Base-by-base conservation (phyloP, 2,888 invertebrate species). In the Chrysomela aeneicollis region DNA sequence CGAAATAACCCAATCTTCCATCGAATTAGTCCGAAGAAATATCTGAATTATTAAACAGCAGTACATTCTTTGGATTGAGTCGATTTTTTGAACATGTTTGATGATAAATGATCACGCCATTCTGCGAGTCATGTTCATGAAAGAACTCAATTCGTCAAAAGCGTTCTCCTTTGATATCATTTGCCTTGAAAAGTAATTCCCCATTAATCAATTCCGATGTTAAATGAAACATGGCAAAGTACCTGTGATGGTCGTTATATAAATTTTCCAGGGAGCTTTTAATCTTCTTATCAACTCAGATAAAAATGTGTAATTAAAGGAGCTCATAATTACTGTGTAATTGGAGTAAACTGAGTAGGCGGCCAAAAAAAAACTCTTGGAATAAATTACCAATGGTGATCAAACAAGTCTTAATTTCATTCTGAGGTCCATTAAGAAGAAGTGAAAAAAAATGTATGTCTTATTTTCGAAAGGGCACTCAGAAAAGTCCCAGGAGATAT, bases 241-340 rank as follows among this genome's bases (percentile, higher is more conserved):
- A 35, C 32, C 32, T 35, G 32, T 35, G 32, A 35, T 35, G 32
- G 32, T 10, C 32, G 32, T 35, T 35, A 35, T 35, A 35, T 35
- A 5, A 12, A 21, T 51, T 19, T 51, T 51, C 12, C 50, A 21
- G 22, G 12, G 22, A 51, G 50, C 50, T 4, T 51, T 22, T 51
- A 19, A 51, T 51, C 50, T 51, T 51, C 22, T 22, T 22, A 51
- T 22, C 22, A 22, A n/a, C 22, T 35, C 32, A 9, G 10, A 35
- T 10, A 10, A n/a, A 51, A 21, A 51, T 51, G 22, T 51, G n/a
- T n/a, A 51, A 51, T 51, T 51, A 10, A 22, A 51, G 50, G 22
- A 12, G 22, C 21, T 21, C 50, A 51, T 51, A 51, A 51, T 51
- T 51, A 51, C 50, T 19, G n/a, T n/a, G 50, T 51, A 51, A 51